Evolutionary conservation across 2,888 invertebrate species (phyloP), one percentile per base, ranked within the genome.

Genomic region (Rutpela maculata): DNA sequence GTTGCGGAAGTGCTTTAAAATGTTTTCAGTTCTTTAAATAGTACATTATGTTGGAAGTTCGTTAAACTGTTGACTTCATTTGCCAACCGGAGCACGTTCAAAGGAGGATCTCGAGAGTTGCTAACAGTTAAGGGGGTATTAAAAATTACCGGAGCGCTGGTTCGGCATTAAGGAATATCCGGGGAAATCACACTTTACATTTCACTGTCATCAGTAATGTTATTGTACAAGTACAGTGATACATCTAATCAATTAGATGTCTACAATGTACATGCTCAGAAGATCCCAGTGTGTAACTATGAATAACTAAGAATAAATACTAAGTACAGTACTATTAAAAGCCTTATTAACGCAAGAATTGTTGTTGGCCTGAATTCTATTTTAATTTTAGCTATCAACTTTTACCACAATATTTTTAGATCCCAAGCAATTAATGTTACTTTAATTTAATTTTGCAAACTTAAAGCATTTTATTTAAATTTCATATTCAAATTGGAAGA

Each of bases 71-170:
- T 50, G 50, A 50, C 50, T 50, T 50, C 50, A 50, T 50, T 43
- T 50, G 50, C 50, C n/a, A 50, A 50, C 50, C 50, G 50, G 12
- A 50, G 50, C 50, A 50, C 50, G 50, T 50, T 50, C 12, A 50
- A 50, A 50, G 15, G 50, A n/a, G 50, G 50, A 50, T 50, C 50
- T 50, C 50, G 50, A 50, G 50, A 50, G 50, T 50, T 50, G 50
- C 50, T 50, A 50, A 50, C 50, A 50, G 50, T 50, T 50, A 50
- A 50, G 50, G 50, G 50, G 50, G 50, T 50, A 50, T 50, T 50
- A 50, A 50, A 50, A 50, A 50, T 50, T 50, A 50, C 50, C 50
- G 50, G 50, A 50, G 50, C n/a, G 50, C 50, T 12, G n/a, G 50
- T 50, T 50, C 15, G 50, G 50, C 50, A 50, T 50, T n/a, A 50